phyloP scores from a whole-genome alignment of 2,888 invertebrate species.

The Cephus pygmeus region DNA sequence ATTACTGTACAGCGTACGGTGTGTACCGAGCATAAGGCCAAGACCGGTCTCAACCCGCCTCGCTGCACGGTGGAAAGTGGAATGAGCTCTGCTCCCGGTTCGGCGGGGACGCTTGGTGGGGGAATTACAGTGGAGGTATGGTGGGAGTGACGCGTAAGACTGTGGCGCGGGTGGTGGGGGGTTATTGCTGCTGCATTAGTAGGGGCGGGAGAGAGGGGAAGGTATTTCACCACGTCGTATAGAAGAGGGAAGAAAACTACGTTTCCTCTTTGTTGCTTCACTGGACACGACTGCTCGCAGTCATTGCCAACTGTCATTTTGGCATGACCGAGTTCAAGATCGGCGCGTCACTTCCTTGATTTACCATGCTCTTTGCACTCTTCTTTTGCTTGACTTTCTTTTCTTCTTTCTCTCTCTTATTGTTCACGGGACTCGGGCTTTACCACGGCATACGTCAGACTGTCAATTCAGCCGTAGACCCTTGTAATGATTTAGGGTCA shows the following conservation, averaged over 20 bases:
- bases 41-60: background rate
- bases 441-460: background rate
- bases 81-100: background rate
- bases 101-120: background rate
- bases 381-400: background rate
- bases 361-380: background rate
- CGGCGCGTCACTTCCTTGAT: background rate
- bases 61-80: background rate
- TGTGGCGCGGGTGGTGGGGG: background rate
- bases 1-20: background rate
- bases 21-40: background rate
- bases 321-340: conserved; percentile 7
- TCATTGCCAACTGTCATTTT: conserved; percentile 20
- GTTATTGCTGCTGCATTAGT: background rate
- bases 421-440: background rate
- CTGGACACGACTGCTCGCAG: background rate
- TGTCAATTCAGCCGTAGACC: background rate
- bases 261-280: background rate
- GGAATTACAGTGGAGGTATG: background rate
- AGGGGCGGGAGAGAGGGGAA: background rate
- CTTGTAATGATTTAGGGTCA: background rate
- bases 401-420: background rate
- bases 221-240: background rate
- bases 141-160: background rate
- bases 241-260: background rate